Evolutionary conservation across 2,113 vertebrate species (phyloP).

Genomic region (Pollachius pollachius): DNA sequence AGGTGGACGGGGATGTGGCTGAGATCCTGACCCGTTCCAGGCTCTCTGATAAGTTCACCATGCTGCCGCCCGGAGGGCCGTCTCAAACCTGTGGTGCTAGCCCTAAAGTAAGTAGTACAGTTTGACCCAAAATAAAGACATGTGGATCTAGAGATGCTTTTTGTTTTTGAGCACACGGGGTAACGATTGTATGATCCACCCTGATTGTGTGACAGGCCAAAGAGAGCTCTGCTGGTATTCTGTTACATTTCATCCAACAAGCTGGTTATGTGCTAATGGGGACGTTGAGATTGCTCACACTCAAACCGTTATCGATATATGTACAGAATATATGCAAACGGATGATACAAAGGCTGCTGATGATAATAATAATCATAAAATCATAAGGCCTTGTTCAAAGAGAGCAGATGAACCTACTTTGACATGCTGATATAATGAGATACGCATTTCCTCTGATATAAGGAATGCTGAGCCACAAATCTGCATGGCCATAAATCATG

Average conservation of each 20-base stretch:
- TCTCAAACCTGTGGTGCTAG: constrained; percentile 36
- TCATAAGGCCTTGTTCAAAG: constrained; percentile 7
- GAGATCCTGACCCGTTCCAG: constrained; percentile 78
- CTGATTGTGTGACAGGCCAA: no score
- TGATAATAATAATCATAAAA: constrained; percentile 39
- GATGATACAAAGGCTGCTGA: neutral
- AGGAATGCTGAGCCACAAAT: neutral
- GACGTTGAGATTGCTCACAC: neutral
- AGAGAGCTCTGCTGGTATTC: no score
- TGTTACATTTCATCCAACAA: no score
- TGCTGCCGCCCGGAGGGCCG: constrained; percentile 26
- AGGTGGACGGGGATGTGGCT: constrained; percentile 78
- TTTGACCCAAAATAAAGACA: no score
- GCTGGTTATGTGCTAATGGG: neutral
- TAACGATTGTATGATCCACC: no score
- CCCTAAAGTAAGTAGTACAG: constrained; percentile 70
- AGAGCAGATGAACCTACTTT: constrained; percentile 16
- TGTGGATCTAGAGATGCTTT: no score
- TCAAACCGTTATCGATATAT: neutral
- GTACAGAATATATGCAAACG: neutral
- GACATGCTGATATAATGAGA: constrained; percentile 26
- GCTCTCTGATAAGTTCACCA: constrained; percentile 76
- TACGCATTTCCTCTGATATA: neutral
- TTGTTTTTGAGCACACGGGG: no score
- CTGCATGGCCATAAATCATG: neutral